Evolutionary conservation across 1,140 invertebrate genomes (phyloP).

Genomic region (Armadillidium nasatum): DNA sequence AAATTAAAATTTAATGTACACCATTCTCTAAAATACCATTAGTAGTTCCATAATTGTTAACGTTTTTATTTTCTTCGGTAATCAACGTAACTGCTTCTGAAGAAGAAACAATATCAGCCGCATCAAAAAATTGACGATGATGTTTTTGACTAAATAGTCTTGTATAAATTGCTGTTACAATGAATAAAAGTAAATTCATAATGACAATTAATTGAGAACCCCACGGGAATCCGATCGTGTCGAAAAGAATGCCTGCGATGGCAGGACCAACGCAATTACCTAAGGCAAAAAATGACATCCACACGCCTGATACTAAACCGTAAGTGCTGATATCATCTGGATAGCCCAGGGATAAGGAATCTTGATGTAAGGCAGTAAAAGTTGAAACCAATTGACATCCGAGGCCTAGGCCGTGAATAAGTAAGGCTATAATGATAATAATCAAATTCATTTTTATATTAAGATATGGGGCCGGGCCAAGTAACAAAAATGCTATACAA

Average conservation of each 20-base stretch:
- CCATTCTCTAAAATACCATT: no score
- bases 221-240: conserved; percentile 65
- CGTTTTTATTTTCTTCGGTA: no score
- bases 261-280: conserved; percentile 78
- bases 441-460: conserved; percentile 25
- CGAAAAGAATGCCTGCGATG: conserved; percentile 67
- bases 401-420: conserved; percentile 74
- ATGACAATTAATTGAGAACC: conserved; percentile 51
- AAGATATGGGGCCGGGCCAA: conserved; percentile 58
- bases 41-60: no score
- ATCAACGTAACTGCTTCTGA: no score
- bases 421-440: conserved; percentile 60
- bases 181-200: no score
- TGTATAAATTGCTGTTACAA: no score
- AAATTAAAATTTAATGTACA: no score
- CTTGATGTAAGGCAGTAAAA: conserved; percentile 71
- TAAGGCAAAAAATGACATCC: conserved; percentile 77
- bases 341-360: conserved; percentile 64
- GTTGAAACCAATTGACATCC: conserved; percentile 73
- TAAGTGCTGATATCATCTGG: conserved; percentile 76
- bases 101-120: no score
- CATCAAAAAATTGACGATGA: no score
- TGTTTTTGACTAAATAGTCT: no score
- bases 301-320: conserved; percentile 74
- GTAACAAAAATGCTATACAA: conserved; percentile 61